Evolutionary conservation across 2,888 invertebrate species (phyloP).

Genomic region (Limenitis arthemis): DNA sequence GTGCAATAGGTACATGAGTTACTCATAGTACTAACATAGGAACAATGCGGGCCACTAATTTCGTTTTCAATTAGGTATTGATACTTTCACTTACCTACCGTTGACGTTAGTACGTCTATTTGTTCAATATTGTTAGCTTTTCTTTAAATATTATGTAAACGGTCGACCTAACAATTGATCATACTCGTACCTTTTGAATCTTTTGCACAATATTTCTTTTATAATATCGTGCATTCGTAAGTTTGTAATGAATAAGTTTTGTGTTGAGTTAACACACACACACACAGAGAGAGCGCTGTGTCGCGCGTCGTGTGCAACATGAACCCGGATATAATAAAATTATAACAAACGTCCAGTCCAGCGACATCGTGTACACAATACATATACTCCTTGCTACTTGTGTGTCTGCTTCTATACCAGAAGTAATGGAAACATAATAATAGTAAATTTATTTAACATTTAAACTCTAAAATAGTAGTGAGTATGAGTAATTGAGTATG

Average conservation of each 20-base stretch:
- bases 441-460: too few relatives aligned
- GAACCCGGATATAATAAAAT: slow-evolving; percentile 19
- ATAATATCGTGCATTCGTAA: too few relatives aligned
- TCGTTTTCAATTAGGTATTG: not conserved
- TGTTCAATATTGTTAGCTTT: too few relatives aligned
- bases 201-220: too few relatives aligned
- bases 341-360: slow-evolving; percentile 3
- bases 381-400: not conserved
- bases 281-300: not conserved
- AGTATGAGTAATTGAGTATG: too few relatives aligned
- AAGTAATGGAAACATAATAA: too few relatives aligned
- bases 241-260: too few relatives aligned
- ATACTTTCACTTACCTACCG: not conserved
- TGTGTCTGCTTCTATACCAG: not conserved
- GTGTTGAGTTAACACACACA: too few relatives aligned
- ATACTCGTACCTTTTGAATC: too few relatives aligned
- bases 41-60: slow-evolving; percentile 7
- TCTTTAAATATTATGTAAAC: too few relatives aligned
- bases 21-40: not conserved
- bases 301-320: slow-evolving; percentile 2
- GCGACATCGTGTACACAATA: not conserved
- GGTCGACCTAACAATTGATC: too few relatives aligned
- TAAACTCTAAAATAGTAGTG: too few relatives aligned
- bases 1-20: not conserved
- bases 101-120: not conserved